Evolutionary conservation across 2,797 vertebrate species (phyloP).

Genomic region (Microhierax caerulescens): DNA sequence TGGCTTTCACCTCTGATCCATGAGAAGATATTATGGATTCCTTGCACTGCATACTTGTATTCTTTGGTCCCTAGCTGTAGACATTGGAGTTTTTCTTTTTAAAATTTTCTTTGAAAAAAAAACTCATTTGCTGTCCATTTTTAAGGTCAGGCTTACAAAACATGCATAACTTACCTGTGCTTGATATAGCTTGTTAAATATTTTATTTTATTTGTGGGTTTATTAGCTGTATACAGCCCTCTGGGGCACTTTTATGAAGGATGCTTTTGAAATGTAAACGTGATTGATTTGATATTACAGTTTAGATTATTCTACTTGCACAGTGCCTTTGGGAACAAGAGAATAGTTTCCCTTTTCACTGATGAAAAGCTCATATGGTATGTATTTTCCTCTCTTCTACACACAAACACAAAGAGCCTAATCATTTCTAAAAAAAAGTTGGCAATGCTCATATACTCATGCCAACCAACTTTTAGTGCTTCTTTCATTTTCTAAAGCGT

Average conservation of each 20-base stretch:
- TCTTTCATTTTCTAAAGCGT: neutral
- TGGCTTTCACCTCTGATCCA: neutral
- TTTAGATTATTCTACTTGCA: constrained; percentile 54
- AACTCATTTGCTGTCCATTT: neutral
- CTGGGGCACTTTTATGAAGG: neutral
- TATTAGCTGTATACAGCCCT: constrained; percentile 41
- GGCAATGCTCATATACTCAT: neutral
- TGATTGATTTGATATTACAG: constrained; percentile 63
- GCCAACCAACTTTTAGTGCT: neutral
- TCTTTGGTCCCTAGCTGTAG: neutral
- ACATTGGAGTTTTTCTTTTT: neutral
- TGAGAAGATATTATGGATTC: neutral
- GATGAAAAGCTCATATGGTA: constrained; percentile 9
- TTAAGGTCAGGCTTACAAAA: constrained; percentile 33
- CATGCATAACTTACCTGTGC: neutral
- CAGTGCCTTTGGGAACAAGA: constrained; percentile 45
- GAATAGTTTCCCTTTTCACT: constrained; percentile 33
- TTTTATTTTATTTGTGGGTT: constrained; percentile 49
- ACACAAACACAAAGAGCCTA: neutral
- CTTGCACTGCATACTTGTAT: neutral
- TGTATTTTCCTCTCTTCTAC: neutral
- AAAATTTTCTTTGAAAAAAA: neutral
- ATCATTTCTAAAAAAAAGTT: neutral
- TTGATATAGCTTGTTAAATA: constrained; percentile 56
- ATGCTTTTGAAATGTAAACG: constrained; percentile 67